These are phyloP conservation scores for Musca domestica DNA, from an alignment of 1,140 invertebrate species.

Conservation along the genomic window DNA sequence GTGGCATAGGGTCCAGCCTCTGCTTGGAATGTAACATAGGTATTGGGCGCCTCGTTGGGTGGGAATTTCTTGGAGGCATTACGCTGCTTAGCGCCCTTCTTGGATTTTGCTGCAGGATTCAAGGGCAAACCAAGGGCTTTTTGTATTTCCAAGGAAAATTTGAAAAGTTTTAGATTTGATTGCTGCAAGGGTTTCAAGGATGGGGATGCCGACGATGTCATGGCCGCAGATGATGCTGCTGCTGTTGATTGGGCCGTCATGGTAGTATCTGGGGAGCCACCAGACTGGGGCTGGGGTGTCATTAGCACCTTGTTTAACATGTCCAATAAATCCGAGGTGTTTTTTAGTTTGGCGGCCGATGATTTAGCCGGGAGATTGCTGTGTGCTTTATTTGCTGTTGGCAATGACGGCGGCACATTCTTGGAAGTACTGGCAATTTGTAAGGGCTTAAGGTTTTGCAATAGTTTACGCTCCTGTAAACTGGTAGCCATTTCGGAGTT, in stretches of 20 bases:
- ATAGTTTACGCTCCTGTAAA: background rate
- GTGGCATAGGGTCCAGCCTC: constrained; percentile 34
- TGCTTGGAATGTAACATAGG: constrained; percentile 63
- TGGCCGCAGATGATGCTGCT: background rate
- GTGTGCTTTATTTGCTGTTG: no score
- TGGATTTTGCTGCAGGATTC: constrained; percentile 50
- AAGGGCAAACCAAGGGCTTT: constrained; percentile 60
- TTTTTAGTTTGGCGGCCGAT: constrained; percentile 26
- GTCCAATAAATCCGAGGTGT: constrained; percentile 54
- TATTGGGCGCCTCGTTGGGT: constrained; percentile 56
- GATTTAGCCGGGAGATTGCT: background rate
- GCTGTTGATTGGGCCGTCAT: background rate
- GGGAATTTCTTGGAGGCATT: constrained; percentile 37
- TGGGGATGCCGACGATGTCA: background rate
- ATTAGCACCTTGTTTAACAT: constrained; percentile 51
- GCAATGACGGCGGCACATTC: background rate
- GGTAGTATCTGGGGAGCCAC: background rate
- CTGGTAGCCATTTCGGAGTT: background rate
- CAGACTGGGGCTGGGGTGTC: background rate
- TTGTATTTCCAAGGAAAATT: constrained; percentile 58
- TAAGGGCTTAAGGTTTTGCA: background rate
- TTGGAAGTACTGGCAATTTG: background rate
- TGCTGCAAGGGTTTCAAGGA: constrained; percentile 12
- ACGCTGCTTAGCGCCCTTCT: constrained; percentile 33
- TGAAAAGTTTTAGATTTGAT: constrained; percentile 38